Percentiles rank a stretch among this genome's conserved stretches.
phyloP scores from a whole-genome alignment of 1,140 invertebrate genomes.

The Caenorhabditis elegans region WBcel235 BX284605.5:5168501-5169000 shows the following conservation, averaged over 20 bases:
- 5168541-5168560: neutral
- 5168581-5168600: neutral
- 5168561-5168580: neutral
- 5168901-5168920: neutral
- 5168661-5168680: no score
- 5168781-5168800: constrained; percentile 24
- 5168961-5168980: neutral
- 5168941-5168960: neutral
- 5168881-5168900: neutral
- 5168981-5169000: neutral
- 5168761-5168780: constrained; percentile 13
- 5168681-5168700: no score
- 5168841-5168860: neutral
- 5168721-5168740: no score
- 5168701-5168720: no score
- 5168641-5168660: neutral
- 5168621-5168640: neutral
- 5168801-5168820: neutral
- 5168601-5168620: neutral
- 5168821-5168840: neutral
- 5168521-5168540: neutral
- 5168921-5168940: neutral
- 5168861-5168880: neutral
- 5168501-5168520: neutral
- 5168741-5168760: constrained; percentile 22